Conservation (phyloP, 23 tunicate species). For the Styela clava region DNA sequence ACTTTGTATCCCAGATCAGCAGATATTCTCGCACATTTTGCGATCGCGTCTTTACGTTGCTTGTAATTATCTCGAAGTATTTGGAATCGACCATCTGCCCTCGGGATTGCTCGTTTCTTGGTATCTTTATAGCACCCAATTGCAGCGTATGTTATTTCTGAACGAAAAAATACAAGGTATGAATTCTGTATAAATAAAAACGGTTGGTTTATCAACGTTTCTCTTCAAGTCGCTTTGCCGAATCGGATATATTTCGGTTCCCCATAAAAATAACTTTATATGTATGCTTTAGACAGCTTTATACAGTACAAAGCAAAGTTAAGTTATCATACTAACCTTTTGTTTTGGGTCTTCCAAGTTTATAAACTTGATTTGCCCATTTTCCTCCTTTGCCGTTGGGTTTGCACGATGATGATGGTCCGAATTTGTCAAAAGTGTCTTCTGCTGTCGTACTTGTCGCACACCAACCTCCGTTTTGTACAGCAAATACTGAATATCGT, state of each 20-base stretch:
- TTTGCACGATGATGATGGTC: background rate
- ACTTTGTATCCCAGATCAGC: too few relatives aligned
- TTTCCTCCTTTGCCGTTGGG: conserved; percentile 11
- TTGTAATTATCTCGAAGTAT: conserved; percentile 1
- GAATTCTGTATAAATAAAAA: too few relatives aligned
- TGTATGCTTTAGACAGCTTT: too few relatives aligned
- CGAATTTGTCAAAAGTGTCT: conserved; percentile 4
- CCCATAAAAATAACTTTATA: too few relatives aligned
- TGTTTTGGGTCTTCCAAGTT: too few relatives aligned
- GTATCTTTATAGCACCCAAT: conserved; percentile 11
- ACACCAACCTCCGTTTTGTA: conserved; percentile 18
- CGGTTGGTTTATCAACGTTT: too few relatives aligned
- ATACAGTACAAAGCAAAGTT: too few relatives aligned
- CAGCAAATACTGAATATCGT: background rate
- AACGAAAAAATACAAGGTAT: too few relatives aligned
- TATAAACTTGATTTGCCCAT: conserved; percentile 20
- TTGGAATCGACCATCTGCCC: background rate
- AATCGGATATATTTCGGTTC: too few relatives aligned
- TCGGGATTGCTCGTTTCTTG: background rate
- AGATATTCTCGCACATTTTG: conserved; percentile 8
- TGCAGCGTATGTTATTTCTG: too few relatives aligned
- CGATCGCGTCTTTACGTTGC: conserved; percentile 11
- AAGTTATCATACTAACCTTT: too few relatives aligned
- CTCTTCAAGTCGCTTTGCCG: too few relatives aligned
- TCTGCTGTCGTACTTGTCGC: background rate